A percentile compares a stretch with the other conserved stretches of the same genome.
phyloP scores from a whole-genome alignment of 2,113 vertebrate species.

The Chaetodon trifascialis region DNA sequence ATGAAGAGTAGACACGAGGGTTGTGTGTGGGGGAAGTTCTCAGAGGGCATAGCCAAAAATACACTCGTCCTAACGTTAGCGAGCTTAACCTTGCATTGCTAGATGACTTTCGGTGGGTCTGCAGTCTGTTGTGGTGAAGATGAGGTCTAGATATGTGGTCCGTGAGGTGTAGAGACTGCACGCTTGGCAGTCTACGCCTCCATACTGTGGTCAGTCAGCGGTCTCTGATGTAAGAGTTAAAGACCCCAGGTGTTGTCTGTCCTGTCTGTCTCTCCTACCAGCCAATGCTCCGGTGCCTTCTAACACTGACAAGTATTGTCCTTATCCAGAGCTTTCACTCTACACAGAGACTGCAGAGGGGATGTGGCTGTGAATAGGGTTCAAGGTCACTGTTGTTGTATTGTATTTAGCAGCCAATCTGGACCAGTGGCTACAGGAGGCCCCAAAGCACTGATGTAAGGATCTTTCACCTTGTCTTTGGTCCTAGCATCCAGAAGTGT shows the following conservation, averaged over 20 bases:
- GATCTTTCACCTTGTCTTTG: slow-evolving; percentile 46
- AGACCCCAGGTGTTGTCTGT: slow-evolving; percentile 75
- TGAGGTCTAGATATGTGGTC: slow-evolving; percentile 66
- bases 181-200: slow-evolving; percentile 68
- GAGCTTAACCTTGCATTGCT: slow-evolving; percentile 67
- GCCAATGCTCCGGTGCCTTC: slow-evolving; percentile 83
- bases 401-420: slow-evolving; percentile 56
- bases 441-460: slow-evolving; percentile 55
- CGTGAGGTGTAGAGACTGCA: slow-evolving; percentile 54
- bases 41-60: slow-evolving; percentile 82
- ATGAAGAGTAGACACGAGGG: slow-evolving; percentile 53
- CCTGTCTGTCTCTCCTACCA: slow-evolving; percentile 80
- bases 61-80: slow-evolving; percentile 57
- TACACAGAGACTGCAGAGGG: slow-evolving; percentile 66
- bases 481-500: slow-evolving; percentile 47
- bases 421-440: slow-evolving; percentile 59
- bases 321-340: slow-evolving; percentile 79
- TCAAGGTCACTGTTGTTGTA: slow-evolving; percentile 58
- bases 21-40: slow-evolving; percentile 54
- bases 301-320: slow-evolving; percentile 84
- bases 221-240: slow-evolving; percentile 70
- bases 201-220: slow-evolving; percentile 64
- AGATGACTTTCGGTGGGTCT: slow-evolving; percentile 58
- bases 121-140: slow-evolving; percentile 66
- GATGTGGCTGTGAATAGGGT: slow-evolving; percentile 60